Evolutionary conservation across 2,888 invertebrate genomes (phyloP), one percentile per base, ranked within the genome.

Genomic region (Gastrophysa polygoni): DNA sequence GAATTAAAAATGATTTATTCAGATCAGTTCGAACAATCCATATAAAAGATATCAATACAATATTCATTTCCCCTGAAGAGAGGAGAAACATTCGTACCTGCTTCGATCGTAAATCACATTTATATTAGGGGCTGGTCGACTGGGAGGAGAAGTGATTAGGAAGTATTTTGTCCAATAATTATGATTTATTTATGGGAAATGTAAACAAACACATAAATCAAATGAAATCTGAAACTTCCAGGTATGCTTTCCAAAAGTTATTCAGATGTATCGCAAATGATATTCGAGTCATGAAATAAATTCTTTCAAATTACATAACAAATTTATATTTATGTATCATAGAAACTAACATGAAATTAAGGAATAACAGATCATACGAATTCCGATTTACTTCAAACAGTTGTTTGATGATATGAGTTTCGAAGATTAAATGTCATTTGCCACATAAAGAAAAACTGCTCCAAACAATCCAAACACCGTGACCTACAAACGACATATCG

Each of bases 121-220:
- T 55, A 62, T 58, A 58, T 62, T 58, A 54, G 58, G 55, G 62
- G 55, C 58, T 59, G 28, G 48, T 38, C 49, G 20, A 54, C 43
- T 16, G 32, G 52, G 55, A 55, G 58, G 52, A 49, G 55, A 58
- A 49, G 49, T 58, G 50, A 58, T 62, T 62, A 62, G 55, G 38
- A 28, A 44, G 62, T 47, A 62, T 62, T 62, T 62, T 62, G 62
- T 62, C 62, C 44, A 58, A 62, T 49, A 49, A 58, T 55, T 34
- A 44, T 58, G 58, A 62, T 62, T 58, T 62, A 59, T 29, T 44
- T 29, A 48, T 43, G 55, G 52, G 48, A 55, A 48, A 47, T n/a
- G n/a, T 34, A 32, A 7, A 38, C 38, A 38, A 38, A 38, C 38
- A 38, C 14, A 38, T 38, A 38, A 38, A 38, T 38, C 38, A 38